Evolutionary conservation across 2,113 vertebrate genomes (phyloP), one percentile per base, ranked within the genome.

Genomic region (Plectropomus leopardus): DNA sequence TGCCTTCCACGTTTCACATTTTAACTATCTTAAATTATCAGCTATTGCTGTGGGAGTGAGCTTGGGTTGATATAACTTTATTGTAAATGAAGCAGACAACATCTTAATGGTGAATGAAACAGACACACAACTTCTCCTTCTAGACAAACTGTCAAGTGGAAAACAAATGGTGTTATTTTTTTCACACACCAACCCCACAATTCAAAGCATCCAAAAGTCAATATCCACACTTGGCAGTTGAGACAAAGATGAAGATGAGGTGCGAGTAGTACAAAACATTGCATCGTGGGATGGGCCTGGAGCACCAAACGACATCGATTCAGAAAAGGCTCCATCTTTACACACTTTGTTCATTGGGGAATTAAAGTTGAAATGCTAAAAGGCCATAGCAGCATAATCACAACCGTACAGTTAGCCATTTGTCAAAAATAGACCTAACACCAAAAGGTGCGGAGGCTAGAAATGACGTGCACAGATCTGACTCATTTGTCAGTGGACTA

Each of bases 201-300:
- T 89, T 89, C 78, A 89, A 87, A 87, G 82, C 74, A 71, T 80
- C 66, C 59, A 88, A 88, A 90, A 90, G 90, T 90, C 90, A 86
- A 93, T 91, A 91, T 72, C 72, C 73, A 47, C 85, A 82, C 83
- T 81, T 88, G 85, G 82, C 86, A 89, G 67, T 78, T 80, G 71
- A 85, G 83, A 88, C 82, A 69, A 84, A 92, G 83, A 92, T 85
- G 78, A 92, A 92, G 79, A 89, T 80, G 78, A 88, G 71, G 67
- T 61, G 83, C 19, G 30, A 80, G 40, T 28, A 9, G 54, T 48
- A 70, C 67, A 82, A 82, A 82, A 80, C 80, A 79, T 51, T 82
- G 73, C 78, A 83, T 81, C 83, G 82, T 76, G 85, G 82, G 76
- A 77, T 11, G 7, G 71, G 58, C 88, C 84, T 40, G 34, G 64